Conservation (phyloP, 2,113 vertebrate genomes). For the Limanda limanda region DNA sequence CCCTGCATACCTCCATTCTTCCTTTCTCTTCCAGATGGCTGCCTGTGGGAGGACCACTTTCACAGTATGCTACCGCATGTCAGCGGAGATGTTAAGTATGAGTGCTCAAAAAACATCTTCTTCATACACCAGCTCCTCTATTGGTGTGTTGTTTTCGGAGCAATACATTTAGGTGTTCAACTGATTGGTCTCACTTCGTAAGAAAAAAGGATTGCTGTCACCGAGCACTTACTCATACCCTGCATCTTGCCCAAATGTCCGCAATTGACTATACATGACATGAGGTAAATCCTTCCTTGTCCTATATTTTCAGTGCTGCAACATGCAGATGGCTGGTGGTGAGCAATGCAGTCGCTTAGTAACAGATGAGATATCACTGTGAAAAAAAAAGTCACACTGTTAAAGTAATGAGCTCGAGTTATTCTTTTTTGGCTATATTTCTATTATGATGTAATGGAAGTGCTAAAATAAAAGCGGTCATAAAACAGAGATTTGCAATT, state of each 20-base stretch:
- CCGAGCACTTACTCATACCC: constrained; percentile 3
- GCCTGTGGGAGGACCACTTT: constrained; percentile 50
- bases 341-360: constrained; percentile 7
- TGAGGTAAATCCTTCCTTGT: constrained; percentile 38
- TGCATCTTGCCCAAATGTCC: constrained; percentile 2
- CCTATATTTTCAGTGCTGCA: constrained; percentile 28
- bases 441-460: background rate
- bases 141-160: background rate
- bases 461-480: background rate
- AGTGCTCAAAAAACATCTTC: constrained; percentile 29
- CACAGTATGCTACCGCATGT: constrained; percentile 45
- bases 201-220: constrained; percentile 5
- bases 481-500: background rate
- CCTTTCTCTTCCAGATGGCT: constrained; percentile 67
- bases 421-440: background rate
- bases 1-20: constrained; percentile 60
- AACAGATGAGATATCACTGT: constrained; percentile 9
- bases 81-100: constrained; percentile 25
- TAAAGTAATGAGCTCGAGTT: constrained; percentile 2
- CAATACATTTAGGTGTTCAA: background rate
- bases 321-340: constrained; percentile 40
- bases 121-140: constrained; percentile 11
- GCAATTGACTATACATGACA: constrained; percentile 24
- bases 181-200: background rate
- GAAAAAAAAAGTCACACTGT: background rate